Evolutionary conservation across 2,113 vertebrate species (phyloP).

Genomic region (Tachuris rubrigastra): DNA sequence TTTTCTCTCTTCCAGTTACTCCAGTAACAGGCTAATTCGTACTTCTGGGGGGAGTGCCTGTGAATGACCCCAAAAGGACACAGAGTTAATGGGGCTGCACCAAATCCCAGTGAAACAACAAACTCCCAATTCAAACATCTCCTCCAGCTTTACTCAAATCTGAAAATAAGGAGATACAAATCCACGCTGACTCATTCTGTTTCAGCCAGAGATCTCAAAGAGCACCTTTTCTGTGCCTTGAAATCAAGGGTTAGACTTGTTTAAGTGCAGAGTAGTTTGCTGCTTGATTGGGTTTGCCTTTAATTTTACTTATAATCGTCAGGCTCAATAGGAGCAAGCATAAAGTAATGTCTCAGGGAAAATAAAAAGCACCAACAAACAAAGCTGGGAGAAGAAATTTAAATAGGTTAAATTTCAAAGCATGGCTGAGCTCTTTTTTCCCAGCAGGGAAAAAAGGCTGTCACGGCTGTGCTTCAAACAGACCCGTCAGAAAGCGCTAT

Average conservation of each 20-base stretch:
- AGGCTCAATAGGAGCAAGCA: background rate
- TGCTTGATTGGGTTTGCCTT: background rate
- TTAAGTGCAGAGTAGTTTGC: accelerated
- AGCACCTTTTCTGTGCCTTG: background rate
- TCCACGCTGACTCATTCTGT: background rate
- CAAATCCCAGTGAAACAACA: background rate
- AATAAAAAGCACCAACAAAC: background rate
- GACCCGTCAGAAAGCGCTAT: accelerated
- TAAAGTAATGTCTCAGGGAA: accelerated
- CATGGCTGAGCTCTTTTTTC: too few species aligned
- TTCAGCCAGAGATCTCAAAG: background rate
- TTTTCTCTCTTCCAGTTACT: background rate
- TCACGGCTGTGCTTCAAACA: background rate
- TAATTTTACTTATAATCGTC: background rate
- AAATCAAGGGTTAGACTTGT: background rate
- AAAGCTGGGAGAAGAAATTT: background rate
- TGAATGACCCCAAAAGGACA: background rate
- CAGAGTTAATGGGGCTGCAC: background rate
- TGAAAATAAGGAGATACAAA: background rate
- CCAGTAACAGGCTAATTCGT: background rate
- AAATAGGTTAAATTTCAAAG: background rate
- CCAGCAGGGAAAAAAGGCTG: background rate
- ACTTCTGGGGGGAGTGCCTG: background rate
- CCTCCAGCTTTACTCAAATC: background rate
- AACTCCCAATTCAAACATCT: background rate